Base-by-base conservation (phyloP, 2,113 vertebrate species). In the Notarius lentiginosus region DNA sequence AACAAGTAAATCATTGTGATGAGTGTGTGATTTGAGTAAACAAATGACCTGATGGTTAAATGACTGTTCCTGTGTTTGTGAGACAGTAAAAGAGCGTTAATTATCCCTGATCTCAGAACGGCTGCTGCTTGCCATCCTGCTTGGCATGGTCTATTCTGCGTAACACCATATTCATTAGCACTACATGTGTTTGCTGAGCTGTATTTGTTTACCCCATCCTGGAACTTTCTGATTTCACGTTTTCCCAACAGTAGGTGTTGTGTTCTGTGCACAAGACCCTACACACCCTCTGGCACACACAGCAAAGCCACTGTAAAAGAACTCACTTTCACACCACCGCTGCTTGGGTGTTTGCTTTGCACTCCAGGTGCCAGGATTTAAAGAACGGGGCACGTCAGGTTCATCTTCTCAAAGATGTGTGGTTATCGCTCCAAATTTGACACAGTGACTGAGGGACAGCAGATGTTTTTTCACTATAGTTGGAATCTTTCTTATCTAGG, bases 171-270 rank as follows among this genome's bases (percentile, higher is more conserved):
- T 90, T 58, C 53, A 4, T 79, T 79, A 34, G 55, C 77, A 20
- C 87, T 58, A 10, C 22, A 89, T 89, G 86, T 84, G 82, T 87
- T 53, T 61, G 60, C 80, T 58, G 68, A 65, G 85, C 88, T 87
- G 83, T 91, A 90, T 93, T 92, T 94, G 91, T 92, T 91, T 89
- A 92, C 91, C 88, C 75, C 89, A 89, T 86, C 17, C 90, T 92
- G 91, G 92, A 94, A 93, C 83, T 83, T 47, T 89, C 92, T 92
- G 92, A 68, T 92, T 94, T 93, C 93, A 95, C 91, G 93, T 94
- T 92, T 92, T 85, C 91, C 91, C 89, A 88, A 90, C 92, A 94
- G 93, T 90, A 93, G 24, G 82, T 51, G 79, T 92, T 94, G 82
- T 51, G 79, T 92, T 94, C 90, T 94, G 94, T 93, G 86, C 55